Conservation (phyloP, 1,140 invertebrate species). For the Lutraria rhynchaena region DNA sequence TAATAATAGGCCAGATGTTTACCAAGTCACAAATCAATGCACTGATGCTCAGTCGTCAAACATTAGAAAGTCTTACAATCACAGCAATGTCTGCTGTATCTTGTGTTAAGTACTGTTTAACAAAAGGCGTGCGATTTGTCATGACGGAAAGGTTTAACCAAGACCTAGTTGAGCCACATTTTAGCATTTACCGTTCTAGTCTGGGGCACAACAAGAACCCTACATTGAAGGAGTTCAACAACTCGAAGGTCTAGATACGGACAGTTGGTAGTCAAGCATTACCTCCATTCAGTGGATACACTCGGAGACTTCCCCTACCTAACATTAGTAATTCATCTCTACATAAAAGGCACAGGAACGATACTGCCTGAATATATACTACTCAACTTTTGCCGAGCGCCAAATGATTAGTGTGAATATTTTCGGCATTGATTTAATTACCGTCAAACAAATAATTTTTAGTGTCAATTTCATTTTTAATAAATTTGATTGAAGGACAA, state of each 20-base stretch:
- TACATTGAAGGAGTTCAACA: slow-evolving; percentile 40
- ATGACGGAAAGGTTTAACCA: slow-evolving; percentile 59
- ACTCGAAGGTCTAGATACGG: slow-evolving; percentile 41
- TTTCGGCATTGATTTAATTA: too few relatives aligned
- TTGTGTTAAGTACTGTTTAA: slow-evolving; percentile 51
- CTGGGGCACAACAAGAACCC: slow-evolving; percentile 41
- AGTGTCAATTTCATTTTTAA: too few relatives aligned
- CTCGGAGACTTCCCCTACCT: not conserved
- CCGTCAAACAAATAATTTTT: too few relatives aligned
- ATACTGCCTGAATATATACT: too few relatives aligned
- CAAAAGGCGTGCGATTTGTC: slow-evolving; percentile 46
- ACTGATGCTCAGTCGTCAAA: slow-evolving; percentile 59
- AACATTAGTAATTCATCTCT: too few relatives aligned
- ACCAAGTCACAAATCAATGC: slow-evolving; percentile 35
- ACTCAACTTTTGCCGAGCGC: too few relatives aligned
- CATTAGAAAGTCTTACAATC: slow-evolving; percentile 54
- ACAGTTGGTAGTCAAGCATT: slow-evolving; percentile 52
- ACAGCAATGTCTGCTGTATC: slow-evolving; percentile 45
- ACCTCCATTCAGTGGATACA: slow-evolving; percentile 20
- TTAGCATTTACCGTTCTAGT: slow-evolving; percentile 47
- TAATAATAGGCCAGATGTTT: slow-evolving; percentile 41
- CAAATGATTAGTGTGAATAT: too few relatives aligned
- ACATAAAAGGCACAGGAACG: too few relatives aligned
- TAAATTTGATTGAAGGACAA: too few relatives aligned
- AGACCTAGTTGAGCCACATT: slow-evolving; percentile 61